A percentile compares a stretch with the other conserved stretches of the same genome.
phyloP scores from a whole-genome alignment of 2,888 invertebrate genomes.

The Lasioglossum zephyrum region DNA sequence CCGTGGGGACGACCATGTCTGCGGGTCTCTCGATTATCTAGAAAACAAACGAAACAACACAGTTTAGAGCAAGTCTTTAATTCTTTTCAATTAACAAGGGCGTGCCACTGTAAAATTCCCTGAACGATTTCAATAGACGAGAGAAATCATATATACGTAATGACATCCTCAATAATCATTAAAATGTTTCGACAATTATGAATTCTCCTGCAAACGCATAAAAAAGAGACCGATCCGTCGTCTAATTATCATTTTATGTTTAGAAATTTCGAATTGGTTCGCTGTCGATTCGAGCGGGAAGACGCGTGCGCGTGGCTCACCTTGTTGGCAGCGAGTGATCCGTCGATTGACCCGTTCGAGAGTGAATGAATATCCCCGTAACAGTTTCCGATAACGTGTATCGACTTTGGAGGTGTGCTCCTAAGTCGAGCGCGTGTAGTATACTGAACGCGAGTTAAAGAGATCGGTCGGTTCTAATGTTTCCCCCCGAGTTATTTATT shows the following conservation, averaged over 20 bases:
- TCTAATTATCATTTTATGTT: too few species aligned
- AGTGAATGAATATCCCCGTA: constrained; percentile 35
- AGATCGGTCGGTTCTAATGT: constrained; percentile 20
- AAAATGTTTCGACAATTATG: too few species aligned
- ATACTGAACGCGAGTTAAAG: constrained; percentile 38
- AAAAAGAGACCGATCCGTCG: too few species aligned
- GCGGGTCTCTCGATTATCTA: constrained; percentile 55
- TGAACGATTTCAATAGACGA: too few species aligned
- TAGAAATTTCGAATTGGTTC: too few species aligned
- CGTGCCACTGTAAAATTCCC: too few species aligned
- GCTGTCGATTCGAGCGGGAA: too few species aligned
- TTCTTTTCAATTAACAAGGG: background rate
- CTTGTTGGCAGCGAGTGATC: constrained; percentile 30
- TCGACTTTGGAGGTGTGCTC: constrained; percentile 8
- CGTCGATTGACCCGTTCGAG: constrained; percentile 12
- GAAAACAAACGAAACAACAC: constrained; percentile 27
- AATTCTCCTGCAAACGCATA: too few species aligned
- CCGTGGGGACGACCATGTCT: constrained; percentile 78
- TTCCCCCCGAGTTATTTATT: constrained; percentile 35
- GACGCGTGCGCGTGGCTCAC: constrained; percentile 26
- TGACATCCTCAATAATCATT: too few species aligned
- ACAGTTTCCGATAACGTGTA: constrained; percentile 7
- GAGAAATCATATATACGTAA: too few species aligned
- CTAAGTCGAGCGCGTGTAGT: constrained; percentile 21
- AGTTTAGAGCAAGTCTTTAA: background rate